Evolutionary conservation across 2,888 invertebrate genomes (phyloP).

Genomic region (Agriopis marginaria): DNA sequence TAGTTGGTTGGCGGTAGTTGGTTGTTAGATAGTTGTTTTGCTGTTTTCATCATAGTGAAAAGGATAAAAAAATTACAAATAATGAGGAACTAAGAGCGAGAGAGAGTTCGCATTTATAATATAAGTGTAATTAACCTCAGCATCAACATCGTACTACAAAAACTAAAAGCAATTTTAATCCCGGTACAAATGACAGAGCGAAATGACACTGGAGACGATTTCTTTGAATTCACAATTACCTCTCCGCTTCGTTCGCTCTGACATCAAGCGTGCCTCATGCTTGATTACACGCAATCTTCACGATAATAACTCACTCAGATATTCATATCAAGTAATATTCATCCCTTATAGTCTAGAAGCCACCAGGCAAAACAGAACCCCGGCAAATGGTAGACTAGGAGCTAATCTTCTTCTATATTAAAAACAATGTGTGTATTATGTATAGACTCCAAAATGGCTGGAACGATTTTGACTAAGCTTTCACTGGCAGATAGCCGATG

Average conservation of each 20-base stretch:
- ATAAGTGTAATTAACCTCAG: no score
- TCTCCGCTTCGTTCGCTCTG: conserved; percentile 23
- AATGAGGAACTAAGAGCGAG: no score
- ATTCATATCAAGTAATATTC: conserved; percentile 56
- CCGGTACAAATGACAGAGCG: conserved; percentile 17
- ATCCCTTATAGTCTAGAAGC: conserved; percentile 50
- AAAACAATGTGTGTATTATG: no score
- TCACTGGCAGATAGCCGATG: no score
- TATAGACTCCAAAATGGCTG: no score
- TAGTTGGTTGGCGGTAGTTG: no score
- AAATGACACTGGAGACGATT: conserved; percentile 36
- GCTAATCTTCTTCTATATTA: no score
- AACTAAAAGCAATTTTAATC: conserved; percentile 11
- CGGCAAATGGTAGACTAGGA: no score
- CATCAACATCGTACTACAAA: conserved; percentile 1
- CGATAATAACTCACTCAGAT: conserved; percentile 45
- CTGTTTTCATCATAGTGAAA: no score
- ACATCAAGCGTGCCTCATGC: conserved; percentile 34
- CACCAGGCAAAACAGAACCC: not conserved
- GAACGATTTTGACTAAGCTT: no score
- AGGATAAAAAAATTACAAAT: no score
- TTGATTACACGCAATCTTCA: conserved; percentile 56
- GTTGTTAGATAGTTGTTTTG: no score
- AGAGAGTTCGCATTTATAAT: not conserved
- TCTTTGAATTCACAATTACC: conserved; percentile 45